Conservation (phyloP, 2,888 invertebrate species). For the Parnassius smintheus region DNA sequence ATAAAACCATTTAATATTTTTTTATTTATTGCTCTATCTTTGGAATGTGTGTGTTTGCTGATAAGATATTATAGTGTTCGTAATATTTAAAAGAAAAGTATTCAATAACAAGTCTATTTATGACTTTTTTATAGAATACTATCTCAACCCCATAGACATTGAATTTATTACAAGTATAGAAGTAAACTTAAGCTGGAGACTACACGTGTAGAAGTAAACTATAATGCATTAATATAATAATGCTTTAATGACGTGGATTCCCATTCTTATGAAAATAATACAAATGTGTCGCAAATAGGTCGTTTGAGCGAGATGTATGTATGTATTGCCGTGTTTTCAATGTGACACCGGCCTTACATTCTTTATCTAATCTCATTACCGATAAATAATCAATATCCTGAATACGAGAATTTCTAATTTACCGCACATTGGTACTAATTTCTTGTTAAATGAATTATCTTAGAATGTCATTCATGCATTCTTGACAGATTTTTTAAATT, state of each 20-base stretch:
- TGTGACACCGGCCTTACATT: conserved; percentile 19
- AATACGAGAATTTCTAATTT: conserved; percentile 16
- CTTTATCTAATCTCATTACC: conserved; percentile 27
- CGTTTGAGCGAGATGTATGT: not conserved
- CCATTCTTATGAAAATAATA: conserved; percentile 1
- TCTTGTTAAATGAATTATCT: conserved; percentile 1
- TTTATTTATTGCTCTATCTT: no score
- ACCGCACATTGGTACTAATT: conserved; percentile 3
- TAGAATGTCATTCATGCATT: not conserved
- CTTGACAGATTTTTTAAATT: not conserved
- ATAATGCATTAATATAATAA: not conserved
- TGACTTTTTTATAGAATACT: no score
- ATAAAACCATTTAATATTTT: no score
- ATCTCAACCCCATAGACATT: no score
- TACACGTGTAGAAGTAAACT: no score
- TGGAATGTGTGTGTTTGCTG: no score
- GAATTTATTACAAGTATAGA: no score
- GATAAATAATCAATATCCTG: conserved; percentile 25
- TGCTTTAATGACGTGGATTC: not conserved
- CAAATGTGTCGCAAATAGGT: not conserved
- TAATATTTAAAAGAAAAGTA: no score
- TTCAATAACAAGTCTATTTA: no score
- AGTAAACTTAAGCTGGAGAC: no score
- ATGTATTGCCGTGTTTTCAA: not conserved
- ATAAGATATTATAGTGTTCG: no score